phyloP scores from a whole-genome alignment of 1,140 invertebrate species.

The Zaprionus lachaisei region DNA sequence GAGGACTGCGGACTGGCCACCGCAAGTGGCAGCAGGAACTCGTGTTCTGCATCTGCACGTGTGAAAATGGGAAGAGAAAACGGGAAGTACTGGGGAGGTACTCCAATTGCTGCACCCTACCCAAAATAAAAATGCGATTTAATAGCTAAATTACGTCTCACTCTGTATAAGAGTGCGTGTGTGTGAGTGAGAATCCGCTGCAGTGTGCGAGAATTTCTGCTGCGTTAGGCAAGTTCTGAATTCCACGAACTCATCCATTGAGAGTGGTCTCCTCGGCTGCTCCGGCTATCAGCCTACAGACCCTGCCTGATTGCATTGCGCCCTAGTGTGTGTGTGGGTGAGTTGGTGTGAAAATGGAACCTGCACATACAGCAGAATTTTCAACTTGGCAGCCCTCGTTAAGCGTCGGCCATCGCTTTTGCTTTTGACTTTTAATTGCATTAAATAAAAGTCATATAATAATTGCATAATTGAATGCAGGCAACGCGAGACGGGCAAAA shows the following conservation, averaged over 20 bases:
- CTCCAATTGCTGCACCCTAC: conserved; percentile 22
- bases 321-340: conserved; percentile 5
- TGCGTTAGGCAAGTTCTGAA: conserved; percentile 63
- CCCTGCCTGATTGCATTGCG: conserved; percentile 55
- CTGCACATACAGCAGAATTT: conserved; percentile 49
- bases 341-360: conserved; percentile 20
- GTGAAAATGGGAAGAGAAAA: conserved; percentile 15
- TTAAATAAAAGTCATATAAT: conserved; percentile 58
- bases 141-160: conserved; percentile 74
- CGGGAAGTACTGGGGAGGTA: neutral
- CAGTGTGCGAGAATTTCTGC: conserved; percentile 43
- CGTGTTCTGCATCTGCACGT: conserved; percentile 27
- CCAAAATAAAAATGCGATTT: conserved; percentile 70
- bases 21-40: conserved; percentile 44
- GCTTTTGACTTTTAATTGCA: conserved; percentile 70
- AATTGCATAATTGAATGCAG: conserved; percentile 62
- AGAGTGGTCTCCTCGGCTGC: neutral
- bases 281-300: conserved; percentile 27
- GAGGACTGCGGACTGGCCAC: conserved; percentile 24
- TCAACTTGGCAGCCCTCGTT: conserved; percentile 28
- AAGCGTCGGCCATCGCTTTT: conserved; percentile 30
- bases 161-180: neutral
- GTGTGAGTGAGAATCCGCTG: conserved; percentile 4
- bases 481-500: conserved; percentile 23
- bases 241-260: conserved; percentile 23